phyloP scores from a whole-genome alignment of 2,797 vertebrate genomes.

The Psittacula echo region DNA sequence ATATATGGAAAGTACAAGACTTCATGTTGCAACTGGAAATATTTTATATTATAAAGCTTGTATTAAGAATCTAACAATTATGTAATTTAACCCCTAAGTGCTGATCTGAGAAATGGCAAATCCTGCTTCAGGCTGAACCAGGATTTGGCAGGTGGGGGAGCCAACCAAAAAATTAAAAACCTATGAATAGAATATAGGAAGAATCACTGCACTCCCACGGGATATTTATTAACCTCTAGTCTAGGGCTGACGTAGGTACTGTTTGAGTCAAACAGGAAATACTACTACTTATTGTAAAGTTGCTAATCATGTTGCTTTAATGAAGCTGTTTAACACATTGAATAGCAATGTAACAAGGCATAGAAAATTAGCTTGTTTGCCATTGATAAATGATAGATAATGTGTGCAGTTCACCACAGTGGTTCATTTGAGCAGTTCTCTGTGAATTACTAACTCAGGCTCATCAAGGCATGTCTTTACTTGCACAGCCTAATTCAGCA shows the following conservation, averaged over 20 bases:
- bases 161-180: not conserved
- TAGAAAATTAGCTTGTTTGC: constrained; percentile 45
- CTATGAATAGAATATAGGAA: not conserved
- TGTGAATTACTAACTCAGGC: not conserved
- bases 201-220: not conserved
- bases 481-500: not conserved
- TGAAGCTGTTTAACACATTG: not conserved
- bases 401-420: not conserved
- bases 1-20: not conserved
- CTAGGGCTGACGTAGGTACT: not conserved
- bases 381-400: constrained; percentile 47
- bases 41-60: not conserved
- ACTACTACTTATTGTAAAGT: not conserved
- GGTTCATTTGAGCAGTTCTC: not conserved
- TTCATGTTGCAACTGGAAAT: not conserved
- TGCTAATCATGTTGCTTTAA: not conserved
- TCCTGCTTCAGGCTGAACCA: not conserved
- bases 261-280: constrained; percentile 34
- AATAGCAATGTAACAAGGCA: constrained; percentile 43
- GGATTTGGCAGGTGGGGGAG: not conserved
- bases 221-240: not conserved
- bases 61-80: not conserved
- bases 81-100: not conserved
- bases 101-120: not conserved
- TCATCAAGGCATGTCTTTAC: not conserved